Evolutionary conservation across 2,113 vertebrate genomes (phyloP), one percentile per base, ranked within the genome.

Genomic region (Ctenodactylus gundi): DNA sequence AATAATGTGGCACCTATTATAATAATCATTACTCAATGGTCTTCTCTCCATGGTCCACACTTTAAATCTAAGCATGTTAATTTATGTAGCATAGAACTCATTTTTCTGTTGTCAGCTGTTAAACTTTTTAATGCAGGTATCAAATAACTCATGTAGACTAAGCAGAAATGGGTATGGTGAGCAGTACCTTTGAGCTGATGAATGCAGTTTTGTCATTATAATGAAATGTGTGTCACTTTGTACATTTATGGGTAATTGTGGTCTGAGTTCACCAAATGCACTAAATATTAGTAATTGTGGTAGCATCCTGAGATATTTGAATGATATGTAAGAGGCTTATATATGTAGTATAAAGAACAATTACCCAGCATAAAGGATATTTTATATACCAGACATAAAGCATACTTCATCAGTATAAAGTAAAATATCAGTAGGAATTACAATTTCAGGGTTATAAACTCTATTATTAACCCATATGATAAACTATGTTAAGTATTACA

Each of bases 361-460:
- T n/a, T n/a, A n/a, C n/a, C n/a, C n/a, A n/a, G n/a, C n/a, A n/a
- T n/a, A n/a, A n/a, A n/a, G n/a, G n/a, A n/a, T n/a, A n/a, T n/a
- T n/a, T n/a, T n/a, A n/a, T n/a, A n/a, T n/a, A n/a, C n/a, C n/a
- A n/a, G n/a, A n/a, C n/a, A n/a, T n/a, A n/a, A n/a, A n/a, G n/a
- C n/a, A n/a, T n/a, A n/a, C n/a, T 60, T 93, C 13, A 36, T 55
- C 41, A 83, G 20, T 83, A 21, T 68, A 75, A 90, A 78, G 64
- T 39, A 4, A 27, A 46, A 41, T 89, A 76, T 76, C 57, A 77
- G 11, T 73, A 34, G 49, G 27, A 53, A 27, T n/a, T 95, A 9
- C 87, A 95, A 93, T 93, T 91, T 90, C 51, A 85, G 25, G 57
- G 46, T 94, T 49, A 55, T 23, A 34, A n/a, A 77, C 41, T 64